Evolutionary conservation across 2,113 vertebrate species (phyloP), one percentile per base, ranked within the genome.

Genomic region (Paramormyrops kingsleyae): DNA sequence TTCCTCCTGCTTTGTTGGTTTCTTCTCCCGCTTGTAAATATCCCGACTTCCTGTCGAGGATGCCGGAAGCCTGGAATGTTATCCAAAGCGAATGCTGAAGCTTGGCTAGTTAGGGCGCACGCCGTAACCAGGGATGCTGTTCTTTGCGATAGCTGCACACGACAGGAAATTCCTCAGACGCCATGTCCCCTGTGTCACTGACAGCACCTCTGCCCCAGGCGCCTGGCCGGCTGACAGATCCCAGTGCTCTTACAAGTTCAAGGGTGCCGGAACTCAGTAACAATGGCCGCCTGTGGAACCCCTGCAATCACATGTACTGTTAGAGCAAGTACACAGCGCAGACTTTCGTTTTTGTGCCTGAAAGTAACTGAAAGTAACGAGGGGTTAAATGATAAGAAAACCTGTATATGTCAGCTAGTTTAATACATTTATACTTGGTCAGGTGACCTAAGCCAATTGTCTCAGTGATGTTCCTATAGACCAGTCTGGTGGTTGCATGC

Each of bases 151-250:
- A 96, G 91, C 91, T 88, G 92, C 92, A 95, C 94, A 95, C 89
- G 92, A 91, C 95, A 95, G 95, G 96, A 96, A 96, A 95, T 96
- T 96, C 95, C 94, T 95, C 62, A 70, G 27, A 31, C 10, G 27
- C n/a, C 10, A 13, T 10, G 10, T 70, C 3, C 27, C 27, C n/a
- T 85, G 31, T 90, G 90, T 89, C 90, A 90, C 89, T 39, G 90
- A 90, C 92, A 83, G 91, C 62, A 39, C 50, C 91, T 85, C 70
- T 13, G 88, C 74, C 91, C 17, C 7, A 13, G 59, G 42, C 13
- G 52, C 59, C 27, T 10, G 47, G 27, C n/a, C 21, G 56, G 59
- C 50, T 9, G 27, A 49, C 50, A 39, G 87, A 89, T 66, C 24
- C 27, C 87, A 27, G 89, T 80, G 47, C 56, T 87, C 66, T 83